Percentiles rank a stretch among this genome's conserved stretches.
Evolutionary conservation across 2,797 vertebrate genomes (phyloP).

Genomic region (Odontamblyopus rebecca): DNA sequence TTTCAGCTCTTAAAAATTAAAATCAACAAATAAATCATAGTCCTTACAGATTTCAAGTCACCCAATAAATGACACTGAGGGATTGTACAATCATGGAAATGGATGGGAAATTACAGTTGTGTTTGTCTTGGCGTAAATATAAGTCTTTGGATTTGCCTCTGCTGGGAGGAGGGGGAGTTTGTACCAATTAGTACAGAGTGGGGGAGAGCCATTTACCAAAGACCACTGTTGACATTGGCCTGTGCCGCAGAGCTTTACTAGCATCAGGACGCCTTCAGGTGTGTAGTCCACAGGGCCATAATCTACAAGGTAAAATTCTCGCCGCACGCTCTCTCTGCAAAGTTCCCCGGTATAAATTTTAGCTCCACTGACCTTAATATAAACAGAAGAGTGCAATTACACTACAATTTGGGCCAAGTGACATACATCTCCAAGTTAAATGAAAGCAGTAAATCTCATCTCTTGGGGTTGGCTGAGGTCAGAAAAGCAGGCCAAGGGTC

Average conservation of each 20-base stretch:
- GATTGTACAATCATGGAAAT: slow-evolving; percentile 48
- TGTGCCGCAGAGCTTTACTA: slow-evolving; percentile 49
- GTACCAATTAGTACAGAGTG: slow-evolving; percentile 72
- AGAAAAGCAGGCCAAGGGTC: slow-evolving; percentile 55
- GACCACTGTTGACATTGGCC: slow-evolving; percentile 71
- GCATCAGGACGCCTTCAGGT: slow-evolving; percentile 69
- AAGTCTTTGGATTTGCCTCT: slow-evolving; percentile 67
- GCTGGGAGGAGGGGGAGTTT: slow-evolving; percentile 52
- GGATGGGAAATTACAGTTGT: slow-evolving; percentile 40
- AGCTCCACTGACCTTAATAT: slow-evolving; percentile 55
- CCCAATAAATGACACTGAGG: slow-evolving; percentile 33
- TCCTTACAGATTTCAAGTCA: slow-evolving; percentile 31
- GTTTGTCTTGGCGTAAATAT: slow-evolving; percentile 76
- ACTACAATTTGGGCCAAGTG: slow-evolving; percentile 46
- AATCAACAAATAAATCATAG: slow-evolving; percentile 13
- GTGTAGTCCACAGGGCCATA: slow-evolving; percentile 41
- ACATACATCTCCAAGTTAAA: slow-evolving; percentile 48
- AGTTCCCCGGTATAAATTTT: slow-evolving; percentile 36
- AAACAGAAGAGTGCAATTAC: slow-evolving; percentile 60
- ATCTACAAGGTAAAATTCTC: slow-evolving; percentile 37
- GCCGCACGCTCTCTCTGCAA: slow-evolving; percentile 30
- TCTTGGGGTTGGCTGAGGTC: slow-evolving; percentile 58
- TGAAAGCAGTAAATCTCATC: slow-evolving; percentile 61
- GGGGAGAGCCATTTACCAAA: slow-evolving; percentile 62
- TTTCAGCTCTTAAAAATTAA: neutral